Conservation (phyloP, 2,113 vertebrate species). For the Phylloscopus whistleri region DNA sequence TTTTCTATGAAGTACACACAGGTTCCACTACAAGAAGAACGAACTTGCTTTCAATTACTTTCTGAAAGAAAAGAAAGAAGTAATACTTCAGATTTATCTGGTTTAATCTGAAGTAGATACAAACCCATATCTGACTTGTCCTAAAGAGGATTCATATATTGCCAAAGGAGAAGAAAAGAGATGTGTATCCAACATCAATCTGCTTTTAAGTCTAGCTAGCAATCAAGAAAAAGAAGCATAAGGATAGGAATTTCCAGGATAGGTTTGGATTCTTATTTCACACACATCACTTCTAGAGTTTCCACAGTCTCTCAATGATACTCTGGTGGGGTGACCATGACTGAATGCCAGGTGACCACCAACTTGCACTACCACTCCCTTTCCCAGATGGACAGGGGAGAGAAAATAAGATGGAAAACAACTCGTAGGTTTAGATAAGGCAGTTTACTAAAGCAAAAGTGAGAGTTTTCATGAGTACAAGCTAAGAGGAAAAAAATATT, state of each 20-base stretch:
- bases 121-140: not conserved
- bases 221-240: not conserved
- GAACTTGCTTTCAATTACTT: constrained; percentile 15
- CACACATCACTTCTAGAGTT: not conserved
- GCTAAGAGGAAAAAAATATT: not conserved
- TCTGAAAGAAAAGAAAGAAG: not conserved
- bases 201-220: not conserved
- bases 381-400: not conserved
- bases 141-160: not conserved
- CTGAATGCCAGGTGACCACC: not conserved
- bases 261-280: not conserved
- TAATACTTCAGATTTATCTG: constrained; percentile 9
- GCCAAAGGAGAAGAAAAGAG: not conserved
- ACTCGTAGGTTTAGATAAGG: not conserved
- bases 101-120: not conserved
- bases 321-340: not conserved
- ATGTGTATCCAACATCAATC: not conserved
- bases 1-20: not conserved
- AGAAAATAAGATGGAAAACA: not conserved
- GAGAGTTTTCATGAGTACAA: not conserved
- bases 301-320: not conserved
- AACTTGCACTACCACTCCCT: not conserved
- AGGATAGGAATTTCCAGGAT: not conserved
- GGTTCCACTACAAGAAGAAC: not conserved
- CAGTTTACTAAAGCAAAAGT: not conserved